These are phyloP conservation scores for Perca schrenkii DNA, from an alignment of 2,113 vertebrate species.

Conservation along the genomic window DNA sequence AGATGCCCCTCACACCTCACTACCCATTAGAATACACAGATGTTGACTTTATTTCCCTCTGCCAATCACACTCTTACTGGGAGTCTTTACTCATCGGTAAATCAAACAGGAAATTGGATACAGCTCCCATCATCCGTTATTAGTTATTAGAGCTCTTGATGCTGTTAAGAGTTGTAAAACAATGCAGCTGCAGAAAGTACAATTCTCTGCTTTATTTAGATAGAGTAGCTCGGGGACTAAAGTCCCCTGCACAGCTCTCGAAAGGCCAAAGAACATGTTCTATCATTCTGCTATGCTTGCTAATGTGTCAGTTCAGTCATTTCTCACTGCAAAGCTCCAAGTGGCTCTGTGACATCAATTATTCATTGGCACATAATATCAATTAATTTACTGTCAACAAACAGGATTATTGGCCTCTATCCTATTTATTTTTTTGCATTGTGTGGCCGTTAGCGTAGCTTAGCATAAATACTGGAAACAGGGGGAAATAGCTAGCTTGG, in stretches of 20 bases:
- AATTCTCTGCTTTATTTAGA: constrained; percentile 33
- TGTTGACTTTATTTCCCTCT: neutral
- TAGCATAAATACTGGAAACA: neutral
- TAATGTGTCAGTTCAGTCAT: neutral
- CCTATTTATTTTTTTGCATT: neutral
- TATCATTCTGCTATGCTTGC: neutral
- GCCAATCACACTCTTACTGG: neutral
- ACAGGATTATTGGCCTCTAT: neutral
- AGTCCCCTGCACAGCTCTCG: constrained; percentile 3
- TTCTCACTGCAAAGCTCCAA: neutral
- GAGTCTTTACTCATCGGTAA: constrained; percentile 19
- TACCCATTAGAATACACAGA: constrained; percentile 37
- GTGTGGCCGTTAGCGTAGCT: neutral
- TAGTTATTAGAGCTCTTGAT: constrained; percentile 41
- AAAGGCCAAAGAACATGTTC: constrained; percentile 2
- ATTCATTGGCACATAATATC: neutral
- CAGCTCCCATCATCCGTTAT: constrained; percentile 20
- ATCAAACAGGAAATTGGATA: constrained; percentile 25
- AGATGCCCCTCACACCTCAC: neutral
- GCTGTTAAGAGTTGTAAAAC: constrained; percentile 32
- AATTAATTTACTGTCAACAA: constrained; percentile 1
- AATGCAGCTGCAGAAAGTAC: constrained; percentile 33
- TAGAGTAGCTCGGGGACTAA: constrained; percentile 4
- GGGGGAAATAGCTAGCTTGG: neutral
- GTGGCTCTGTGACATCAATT: neutral